phyloP scores from a whole-genome alignment of 2,113 vertebrate species.

The Neolamprologus ventralis region DNA sequence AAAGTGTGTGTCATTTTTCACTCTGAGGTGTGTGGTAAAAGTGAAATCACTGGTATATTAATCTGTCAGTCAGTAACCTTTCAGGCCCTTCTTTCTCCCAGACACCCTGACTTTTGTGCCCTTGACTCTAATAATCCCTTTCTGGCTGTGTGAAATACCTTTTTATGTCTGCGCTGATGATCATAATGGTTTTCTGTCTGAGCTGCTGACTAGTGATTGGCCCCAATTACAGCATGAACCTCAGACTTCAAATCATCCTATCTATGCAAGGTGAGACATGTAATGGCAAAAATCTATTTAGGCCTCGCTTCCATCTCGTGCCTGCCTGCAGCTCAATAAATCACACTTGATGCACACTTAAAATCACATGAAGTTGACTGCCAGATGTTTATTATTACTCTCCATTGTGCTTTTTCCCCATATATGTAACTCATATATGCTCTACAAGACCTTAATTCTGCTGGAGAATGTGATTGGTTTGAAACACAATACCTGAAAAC shows the following conservation, averaged over 20 bases:
- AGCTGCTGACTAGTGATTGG: conserved; percentile 58
- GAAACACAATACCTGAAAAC: background rate
- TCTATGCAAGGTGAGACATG: conserved; percentile 57
- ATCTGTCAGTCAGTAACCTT: conserved; percentile 47
- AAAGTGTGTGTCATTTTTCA: conserved; percentile 18
- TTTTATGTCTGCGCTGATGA: conserved; percentile 58
- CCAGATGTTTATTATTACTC: conserved; percentile 36
- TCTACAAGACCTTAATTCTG: background rate
- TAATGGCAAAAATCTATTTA: conserved; percentile 60
- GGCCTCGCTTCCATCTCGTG: conserved; percentile 29
- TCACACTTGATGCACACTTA: conserved; percentile 43
- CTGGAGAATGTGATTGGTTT: background rate
- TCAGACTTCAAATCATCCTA: conserved; percentile 57
- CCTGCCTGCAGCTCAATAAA: conserved; percentile 31
- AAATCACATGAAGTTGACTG: conserved; percentile 24
- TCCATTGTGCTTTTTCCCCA: background rate
- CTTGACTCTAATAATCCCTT: conserved; percentile 63
- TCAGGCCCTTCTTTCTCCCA: conserved; percentile 24
- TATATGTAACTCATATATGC: background rate
- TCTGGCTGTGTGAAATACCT: conserved; percentile 57
- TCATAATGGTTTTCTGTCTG: conserved; percentile 63
- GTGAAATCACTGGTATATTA: conserved; percentile 35
- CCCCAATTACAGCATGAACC: conserved; percentile 65
- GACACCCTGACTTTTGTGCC: conserved; percentile 53
- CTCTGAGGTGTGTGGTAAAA: conserved; percentile 12